Base-by-base conservation (phyloP, 2,113 vertebrate species). In the Sebastes schlegelii region DNA sequence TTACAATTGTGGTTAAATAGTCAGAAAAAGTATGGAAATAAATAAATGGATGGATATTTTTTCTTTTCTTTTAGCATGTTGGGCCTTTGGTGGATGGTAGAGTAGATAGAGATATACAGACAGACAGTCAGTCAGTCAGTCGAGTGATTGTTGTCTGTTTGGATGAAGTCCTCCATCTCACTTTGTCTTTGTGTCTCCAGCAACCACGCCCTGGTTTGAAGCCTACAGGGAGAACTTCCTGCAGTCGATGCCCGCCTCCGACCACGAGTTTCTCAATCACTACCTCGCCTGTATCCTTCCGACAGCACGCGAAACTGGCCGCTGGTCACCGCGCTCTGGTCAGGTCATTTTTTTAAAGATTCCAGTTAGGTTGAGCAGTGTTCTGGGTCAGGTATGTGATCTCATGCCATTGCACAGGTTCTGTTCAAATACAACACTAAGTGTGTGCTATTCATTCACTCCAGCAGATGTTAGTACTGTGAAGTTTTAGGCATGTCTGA, bases 271-370 rank as follows among this genome's bases (percentile, higher is more conserved):
- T 89, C 94, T 99, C 93, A 98, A 97, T 91, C 97, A 99, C 95
- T 99, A 98, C 92, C 95, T 99, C 85, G 98, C 98, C 2, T 99
- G 98, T 99, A 99, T 99, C 98, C 97, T 99, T 97, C 90, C 40
- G 74, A 48, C 16, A 26, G 12, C 17, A 26, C 2, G 42, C 1
- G 6, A 11, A 21, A 12, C 61, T 5, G 54, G 54, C 19, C 55
- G 10, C 55, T 57, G 54, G 8, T 57, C 54, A 55, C 8, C 19
- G 3, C 17, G 54, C 19, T 23, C n/a, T 46, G 16, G 11, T 10
- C 19, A 68, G 34, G 6, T 52, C 34, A 34, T 34, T 12, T 26
- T 58, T 16, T 8, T 16, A 5, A 14, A 71, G 42, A 9, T 55
- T 8, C 1, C 10, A 42, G 9, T 70, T 1, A 54, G 9, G 26